Evolutionary conservation across 2,888 invertebrate species (phyloP).

Genomic region (Biston betularia): DNA sequence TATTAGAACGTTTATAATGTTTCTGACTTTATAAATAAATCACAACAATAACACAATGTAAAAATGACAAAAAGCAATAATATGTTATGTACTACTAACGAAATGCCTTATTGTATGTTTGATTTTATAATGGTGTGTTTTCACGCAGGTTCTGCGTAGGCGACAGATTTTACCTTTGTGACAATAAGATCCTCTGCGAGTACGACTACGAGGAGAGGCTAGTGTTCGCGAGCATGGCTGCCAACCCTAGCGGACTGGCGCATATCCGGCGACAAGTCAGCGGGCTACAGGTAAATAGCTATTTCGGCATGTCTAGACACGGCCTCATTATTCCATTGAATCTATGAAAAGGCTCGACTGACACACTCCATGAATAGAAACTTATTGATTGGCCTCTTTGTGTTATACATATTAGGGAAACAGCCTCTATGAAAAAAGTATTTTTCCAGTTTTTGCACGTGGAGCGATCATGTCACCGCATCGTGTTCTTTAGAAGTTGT

Average conservation of each 20-base stretch:
- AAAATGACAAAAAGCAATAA: too few relatives aligned
- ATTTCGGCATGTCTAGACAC: slow-evolving; percentile 52
- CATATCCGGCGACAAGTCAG: slow-evolving; percentile 95
- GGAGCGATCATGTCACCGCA: too few relatives aligned
- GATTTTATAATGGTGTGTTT: not conserved
- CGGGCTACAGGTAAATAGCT: slow-evolving; percentile 84
- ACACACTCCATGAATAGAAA: slow-evolving; percentile 21
- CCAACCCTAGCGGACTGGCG: slow-evolving; percentile 94
- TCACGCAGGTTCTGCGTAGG: slow-evolving; percentile 95
- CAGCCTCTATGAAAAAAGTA: slow-evolving; percentile 2
- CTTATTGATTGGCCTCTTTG: slow-evolving; percentile 60
- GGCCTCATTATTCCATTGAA: slow-evolving; percentile 19
- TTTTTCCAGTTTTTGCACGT: too few relatives aligned
- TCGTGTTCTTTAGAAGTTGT: too few relatives aligned
- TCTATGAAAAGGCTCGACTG: slow-evolving; percentile 24
- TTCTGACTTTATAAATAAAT: too few relatives aligned
- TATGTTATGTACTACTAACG: too few relatives aligned
- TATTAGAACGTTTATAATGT: too few relatives aligned
- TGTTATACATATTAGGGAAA: slow-evolving; percentile 13
- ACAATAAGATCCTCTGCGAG: slow-evolving; percentile 97
- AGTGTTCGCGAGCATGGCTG: slow-evolving; percentile 95
- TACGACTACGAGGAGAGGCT: slow-evolving; percentile 97
- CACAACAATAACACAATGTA: too few relatives aligned
- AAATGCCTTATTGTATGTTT: not conserved
- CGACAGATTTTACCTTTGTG: slow-evolving; percentile 96